Evolutionary conservation across 2,888 invertebrate species (phyloP).

Genomic region (Tenthredo distinguenda): DNA sequence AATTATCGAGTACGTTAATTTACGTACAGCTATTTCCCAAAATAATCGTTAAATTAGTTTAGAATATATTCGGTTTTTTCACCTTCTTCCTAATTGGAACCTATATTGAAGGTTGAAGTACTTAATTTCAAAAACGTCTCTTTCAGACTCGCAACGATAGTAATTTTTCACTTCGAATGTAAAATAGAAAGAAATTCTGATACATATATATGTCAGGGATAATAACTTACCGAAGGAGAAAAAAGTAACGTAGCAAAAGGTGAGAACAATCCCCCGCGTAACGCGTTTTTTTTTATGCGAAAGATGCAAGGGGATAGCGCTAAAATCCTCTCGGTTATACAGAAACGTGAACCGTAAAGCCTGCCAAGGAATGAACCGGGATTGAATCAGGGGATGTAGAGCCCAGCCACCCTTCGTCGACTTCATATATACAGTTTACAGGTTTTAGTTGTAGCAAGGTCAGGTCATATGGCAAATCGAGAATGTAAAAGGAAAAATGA

Average conservation of each 20-base stretch:
- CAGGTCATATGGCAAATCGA: background rate
- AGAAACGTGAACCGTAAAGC: slow-evolving; percentile 2
- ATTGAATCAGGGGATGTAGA: background rate
- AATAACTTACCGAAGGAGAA: too few relatives aligned
- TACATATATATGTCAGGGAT: too few relatives aligned
- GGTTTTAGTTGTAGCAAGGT: background rate
- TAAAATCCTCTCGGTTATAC: background rate
- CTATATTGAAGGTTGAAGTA: too few relatives aligned
- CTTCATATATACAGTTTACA: slow-evolving; percentile 1
- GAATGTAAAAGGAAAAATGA: background rate
- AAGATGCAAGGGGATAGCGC: background rate
- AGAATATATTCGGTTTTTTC: too few relatives aligned
- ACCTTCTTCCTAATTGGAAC: too few relatives aligned
- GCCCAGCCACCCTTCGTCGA: slow-evolving; percentile 9
- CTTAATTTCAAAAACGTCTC: background rate
- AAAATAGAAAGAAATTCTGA: too few relatives aligned
- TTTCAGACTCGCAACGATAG: background rate
- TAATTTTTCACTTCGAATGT: too few relatives aligned
- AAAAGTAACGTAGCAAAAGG: too few relatives aligned
- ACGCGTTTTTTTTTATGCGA: background rate
- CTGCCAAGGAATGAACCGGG: background rate
- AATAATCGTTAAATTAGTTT: background rate
- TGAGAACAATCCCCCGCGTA: background rate
- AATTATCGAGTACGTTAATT: background rate
- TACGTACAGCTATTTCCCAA: background rate